Evolutionary conservation across 2,888 invertebrate species (phyloP), one percentile per base, ranked within the genome.

Genomic region (Nymphalis c-album): DNA sequence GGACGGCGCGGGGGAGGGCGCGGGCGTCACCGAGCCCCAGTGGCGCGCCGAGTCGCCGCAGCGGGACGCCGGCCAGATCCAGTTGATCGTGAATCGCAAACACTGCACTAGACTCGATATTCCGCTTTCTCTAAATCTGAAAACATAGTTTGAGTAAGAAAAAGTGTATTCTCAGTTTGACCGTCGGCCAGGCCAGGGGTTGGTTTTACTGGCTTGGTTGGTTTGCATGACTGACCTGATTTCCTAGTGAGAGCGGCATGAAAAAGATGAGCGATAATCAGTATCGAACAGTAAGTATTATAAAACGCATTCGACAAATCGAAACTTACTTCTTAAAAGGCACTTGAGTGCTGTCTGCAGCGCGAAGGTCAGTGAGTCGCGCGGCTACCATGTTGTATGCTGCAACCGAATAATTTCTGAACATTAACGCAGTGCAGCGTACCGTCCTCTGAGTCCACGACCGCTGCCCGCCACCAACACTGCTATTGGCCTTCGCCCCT

Each of bases 351-450:
- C 97, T 96, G 94, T 96, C 94, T 90, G 97, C 97, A 92, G 97
- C 97, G 93, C 98, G 96, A 84, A 97, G 95, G 93, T 98, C 98
- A 81, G 97, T 97, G 89, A 98, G 96, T 90, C 98, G 96, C 95
- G 98, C 98, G 93, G 98, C 97, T 94, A 98, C 98, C 98, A 98
- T 97, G 94, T 97, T 98, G 95, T 98, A 98, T 94, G 97, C 98
- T 98, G 96, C 92, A 96, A 96, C 91, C 95, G 94, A 92, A 94
- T 94, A 86, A 94, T 94, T 94, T 94, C 94, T 94, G 82, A 79
- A 88, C 83, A 90, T 92, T 89, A 92, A 90, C 85, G 91, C 82
- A 85, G 90, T 87, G 90, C 77, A 83, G 79, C 50, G 75, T 66
- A 74, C 72, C 71, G 75, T 67, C 64, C 63, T 66, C 73, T 64